A percentile compares a stretch with the other conserved stretches of the same genome.
phyloP scores from a whole-genome alignment of 2,888 invertebrate species.

The Tolmerus cingulatus region DNA sequence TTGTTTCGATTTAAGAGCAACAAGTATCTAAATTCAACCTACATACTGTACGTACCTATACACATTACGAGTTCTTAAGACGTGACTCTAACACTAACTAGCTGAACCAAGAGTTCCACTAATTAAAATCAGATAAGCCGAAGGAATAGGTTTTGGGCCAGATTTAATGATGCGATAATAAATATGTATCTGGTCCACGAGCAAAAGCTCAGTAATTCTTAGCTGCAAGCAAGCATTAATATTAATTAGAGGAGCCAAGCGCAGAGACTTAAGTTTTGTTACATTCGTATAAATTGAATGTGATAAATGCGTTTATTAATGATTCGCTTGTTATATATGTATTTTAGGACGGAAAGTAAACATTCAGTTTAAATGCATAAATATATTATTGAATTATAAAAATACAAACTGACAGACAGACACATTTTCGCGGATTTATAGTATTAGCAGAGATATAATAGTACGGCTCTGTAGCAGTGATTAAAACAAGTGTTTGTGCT shows the following conservation, averaged over 20 bases:
- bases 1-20: background rate
- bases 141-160: background rate
- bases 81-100: background rate
- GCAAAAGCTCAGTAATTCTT: background rate
- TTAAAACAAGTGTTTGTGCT: background rate
- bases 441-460: too few species aligned
- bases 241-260: background rate
- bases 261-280: background rate
- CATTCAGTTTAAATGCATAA: background rate
- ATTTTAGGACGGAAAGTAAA: background rate
- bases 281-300: background rate
- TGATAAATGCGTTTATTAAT: background rate
- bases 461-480: too few species aligned
- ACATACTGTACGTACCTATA: background rate
- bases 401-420: too few species aligned
- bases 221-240: background rate
- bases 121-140: background rate
- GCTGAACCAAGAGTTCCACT: background rate
- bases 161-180: background rate
- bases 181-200: background rate
- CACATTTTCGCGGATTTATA: too few species aligned
- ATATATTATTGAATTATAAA: background rate
- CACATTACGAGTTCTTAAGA: background rate
- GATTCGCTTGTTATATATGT: background rate
- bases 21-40: background rate